Evolutionary conservation across 1,140 invertebrate genomes (phyloP), one percentile per base, ranked within the genome.

Genomic region (Camponotus pennsylvanicus): DNA sequence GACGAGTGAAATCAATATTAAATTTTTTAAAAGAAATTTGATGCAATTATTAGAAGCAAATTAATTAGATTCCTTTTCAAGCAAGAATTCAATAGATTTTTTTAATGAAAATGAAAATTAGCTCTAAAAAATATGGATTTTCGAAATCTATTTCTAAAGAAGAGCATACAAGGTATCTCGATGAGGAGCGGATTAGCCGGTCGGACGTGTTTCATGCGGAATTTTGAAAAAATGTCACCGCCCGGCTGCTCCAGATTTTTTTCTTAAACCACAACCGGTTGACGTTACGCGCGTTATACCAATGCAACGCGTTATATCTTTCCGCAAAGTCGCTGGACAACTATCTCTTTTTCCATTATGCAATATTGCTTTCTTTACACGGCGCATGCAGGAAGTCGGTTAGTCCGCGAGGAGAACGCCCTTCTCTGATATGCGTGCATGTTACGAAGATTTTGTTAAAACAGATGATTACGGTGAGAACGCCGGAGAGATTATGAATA

Each of bases 271-370:
- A 52, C 49, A 63, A 90, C 90, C 86, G 90, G 90, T 92, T 86
- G 88, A 89, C 85, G 80, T 91, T 91, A 91, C 80, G 88, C 73
- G 64, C 76, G 79, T 90, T 92, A 91, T 85, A 86, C 82, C 84
- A 52, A 88, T 89, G 90, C 86, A 89, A 88, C 86, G 27, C 27
- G 27, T 27, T 27, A 27, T 86, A 87, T 90, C 89, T 90, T 89
- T 90, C 77, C 45, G 70, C 88, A 69, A 76, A 91, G 71, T 80
- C 69, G 84, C 80, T 89, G 78, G 89, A 92, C 93, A 94, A 94
- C 93, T 94, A 93, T 94, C 93, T 93, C 93, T 93, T 92, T 93
- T 92, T 92, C 90, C 86, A 89, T 93, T 93, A 93, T 90, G 92
- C 92, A 94, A 94, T 83, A 61, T 92, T 84, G 90, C 92, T 94